These are phyloP conservation scores for Henricia sp. DNA, from an alignment of 53 echinoderm and acorn worm genomes.

Conservation along the genomic window DNA sequence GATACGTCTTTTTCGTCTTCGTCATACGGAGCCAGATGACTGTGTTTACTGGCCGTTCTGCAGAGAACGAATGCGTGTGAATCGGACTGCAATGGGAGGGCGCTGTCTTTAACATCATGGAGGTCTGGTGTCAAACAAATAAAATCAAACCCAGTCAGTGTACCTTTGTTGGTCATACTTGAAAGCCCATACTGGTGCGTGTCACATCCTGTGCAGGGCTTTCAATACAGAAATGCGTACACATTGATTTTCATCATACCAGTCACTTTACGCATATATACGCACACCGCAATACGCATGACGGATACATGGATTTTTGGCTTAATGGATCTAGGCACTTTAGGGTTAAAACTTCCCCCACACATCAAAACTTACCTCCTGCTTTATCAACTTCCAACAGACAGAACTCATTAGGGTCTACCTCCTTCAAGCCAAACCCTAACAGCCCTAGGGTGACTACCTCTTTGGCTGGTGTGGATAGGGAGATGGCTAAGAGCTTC, in stretches of 20 bases:
- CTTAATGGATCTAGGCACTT: too few species aligned
- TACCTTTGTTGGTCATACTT: too few species aligned
- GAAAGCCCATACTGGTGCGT: too few species aligned
- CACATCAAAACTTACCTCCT: too few species aligned
- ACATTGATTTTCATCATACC: too few species aligned
- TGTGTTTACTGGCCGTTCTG: constrained; percentile 63
- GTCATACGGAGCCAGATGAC: constrained; percentile 63
- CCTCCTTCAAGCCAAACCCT: constrained; percentile 82
- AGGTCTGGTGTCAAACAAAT: constrained; percentile 70
- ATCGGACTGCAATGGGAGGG: constrained; percentile 82
- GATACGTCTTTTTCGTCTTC: constrained; percentile 38
- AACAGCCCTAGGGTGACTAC: constrained; percentile 77
- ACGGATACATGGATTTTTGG: too few species aligned
- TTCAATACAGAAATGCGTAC: too few species aligned
- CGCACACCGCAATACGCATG: too few species aligned
- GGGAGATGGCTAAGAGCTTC: constrained; percentile 84
- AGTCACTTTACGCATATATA: too few species aligned
- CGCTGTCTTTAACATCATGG: constrained; percentile 71
- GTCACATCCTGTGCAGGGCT: too few species aligned
- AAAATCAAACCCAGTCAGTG: too few species aligned
- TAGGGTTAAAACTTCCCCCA: too few species aligned
- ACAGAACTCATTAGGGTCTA: constrained; percentile 77
- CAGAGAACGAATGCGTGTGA: constrained; percentile 96
- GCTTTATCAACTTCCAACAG: constrained; percentile 85
- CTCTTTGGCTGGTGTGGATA: constrained; percentile 87